Evolutionary conservation across 1,140 invertebrate genomes (phyloP).

Genomic region (Chironomus tepperi): DNA sequence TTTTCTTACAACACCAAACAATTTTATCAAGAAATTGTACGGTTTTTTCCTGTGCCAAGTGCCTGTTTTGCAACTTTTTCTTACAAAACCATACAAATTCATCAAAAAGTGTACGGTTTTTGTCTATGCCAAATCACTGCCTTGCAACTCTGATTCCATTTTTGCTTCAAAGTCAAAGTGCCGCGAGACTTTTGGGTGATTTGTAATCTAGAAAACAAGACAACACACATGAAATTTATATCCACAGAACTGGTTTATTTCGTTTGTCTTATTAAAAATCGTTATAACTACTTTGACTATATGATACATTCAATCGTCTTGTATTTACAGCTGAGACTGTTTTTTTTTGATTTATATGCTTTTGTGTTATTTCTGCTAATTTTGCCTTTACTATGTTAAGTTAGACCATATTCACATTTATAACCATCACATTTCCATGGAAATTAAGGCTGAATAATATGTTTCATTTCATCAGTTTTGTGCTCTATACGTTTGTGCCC

Average conservation of each 20-base stretch:
- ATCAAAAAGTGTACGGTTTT: no score
- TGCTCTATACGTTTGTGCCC: not conserved
- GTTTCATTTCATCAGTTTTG: no score
- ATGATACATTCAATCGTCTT: constrained; percentile 12
- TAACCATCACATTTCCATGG: not conserved
- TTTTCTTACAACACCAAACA: no score
- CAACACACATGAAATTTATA: not conserved
- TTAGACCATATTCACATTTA: not conserved
- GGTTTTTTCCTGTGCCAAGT: no score
- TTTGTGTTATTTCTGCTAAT: not conserved
- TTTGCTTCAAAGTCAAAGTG: not conserved
- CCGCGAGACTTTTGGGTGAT: not conserved
- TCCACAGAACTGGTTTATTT: not conserved
- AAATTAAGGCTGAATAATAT: not conserved
- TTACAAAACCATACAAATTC: no score
- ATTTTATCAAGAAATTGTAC: no score
- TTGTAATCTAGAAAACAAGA: not conserved
- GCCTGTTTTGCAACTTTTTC: no score
- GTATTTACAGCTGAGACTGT: not conserved
- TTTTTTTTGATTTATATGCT: constrained; percentile 14
- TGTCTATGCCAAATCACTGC: no score
- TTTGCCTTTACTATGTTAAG: not conserved
- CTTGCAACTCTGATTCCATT: no score
- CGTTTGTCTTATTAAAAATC: constrained; percentile 1
- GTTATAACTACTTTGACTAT: not conserved